Evolutionary conservation across 2,888 invertebrate species (phyloP).

Genomic region (Chrysodeixis includens): DNA sequence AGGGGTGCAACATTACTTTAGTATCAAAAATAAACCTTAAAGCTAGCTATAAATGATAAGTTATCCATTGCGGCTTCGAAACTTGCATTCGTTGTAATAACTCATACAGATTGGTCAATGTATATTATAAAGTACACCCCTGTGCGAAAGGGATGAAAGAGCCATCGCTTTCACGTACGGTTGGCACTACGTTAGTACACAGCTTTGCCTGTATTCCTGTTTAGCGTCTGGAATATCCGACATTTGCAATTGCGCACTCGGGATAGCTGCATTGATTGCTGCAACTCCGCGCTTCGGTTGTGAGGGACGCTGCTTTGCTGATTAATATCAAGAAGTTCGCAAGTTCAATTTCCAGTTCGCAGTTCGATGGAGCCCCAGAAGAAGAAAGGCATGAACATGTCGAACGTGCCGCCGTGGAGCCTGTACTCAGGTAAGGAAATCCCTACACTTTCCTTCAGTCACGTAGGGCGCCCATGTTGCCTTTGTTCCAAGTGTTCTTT

Average conservation of each 20-base stretch:
- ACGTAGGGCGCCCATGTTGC: neutral
- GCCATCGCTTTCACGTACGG: slow-evolving; percentile 5
- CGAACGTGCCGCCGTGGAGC: neutral
- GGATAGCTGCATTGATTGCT: slow-evolving; percentile 17
- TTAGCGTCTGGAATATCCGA: neutral
- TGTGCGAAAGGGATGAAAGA: slow-evolving; percentile 6
- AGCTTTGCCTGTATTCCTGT: slow-evolving; percentile 21
- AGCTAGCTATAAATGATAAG: too few relatives aligned
- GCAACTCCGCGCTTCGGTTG: slow-evolving; percentile 16
- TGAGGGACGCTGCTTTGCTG: neutral
- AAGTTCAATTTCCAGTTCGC: too few relatives aligned
- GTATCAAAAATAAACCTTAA: neutral
- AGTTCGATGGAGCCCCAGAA: neutral
- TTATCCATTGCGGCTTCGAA: slow-evolving; percentile 15
- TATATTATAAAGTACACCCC: slow-evolving; percentile 15
- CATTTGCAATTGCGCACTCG: neutral
- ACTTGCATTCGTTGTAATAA: neutral
- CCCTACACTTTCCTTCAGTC: neutral
- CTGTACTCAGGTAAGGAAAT: neutral
- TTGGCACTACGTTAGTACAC: slow-evolving; percentile 12
- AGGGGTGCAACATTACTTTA: neutral
- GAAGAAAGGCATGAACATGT: neutral
- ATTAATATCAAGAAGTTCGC: too few relatives aligned
- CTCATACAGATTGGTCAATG: slow-evolving; percentile 10
- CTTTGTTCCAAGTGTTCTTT: neutral